phyloP scores from a whole-genome alignment of 2,888 invertebrate species.

The Sphinx pinastri region DNA sequence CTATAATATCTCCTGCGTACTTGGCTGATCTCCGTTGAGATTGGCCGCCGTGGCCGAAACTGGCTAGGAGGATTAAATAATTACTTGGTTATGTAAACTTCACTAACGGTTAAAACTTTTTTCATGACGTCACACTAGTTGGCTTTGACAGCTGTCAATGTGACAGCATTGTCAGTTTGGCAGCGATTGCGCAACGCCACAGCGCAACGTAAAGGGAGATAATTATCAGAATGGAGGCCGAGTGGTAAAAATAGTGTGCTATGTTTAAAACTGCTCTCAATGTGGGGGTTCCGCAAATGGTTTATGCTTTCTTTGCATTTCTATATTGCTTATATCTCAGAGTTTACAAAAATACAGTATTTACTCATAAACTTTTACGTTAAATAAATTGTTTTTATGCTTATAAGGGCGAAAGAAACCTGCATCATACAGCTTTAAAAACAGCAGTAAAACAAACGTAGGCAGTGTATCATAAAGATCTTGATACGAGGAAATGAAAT shows the following conservation, averaged over 20 bases:
- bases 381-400: neutral
- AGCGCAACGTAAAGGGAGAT: slow-evolving; percentile 64
- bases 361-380: too few species aligned
- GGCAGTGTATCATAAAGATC: slow-evolving; percentile 36
- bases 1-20: too few species aligned
- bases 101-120: slow-evolving; percentile 5
- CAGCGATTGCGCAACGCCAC: slow-evolving; percentile 64
- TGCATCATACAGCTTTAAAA: slow-evolving; percentile 16
- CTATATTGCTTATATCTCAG: neutral
- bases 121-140: slow-evolving; percentile 10
- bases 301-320: slow-evolving; percentile 13
- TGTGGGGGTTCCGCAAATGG: slow-evolving; percentile 24
- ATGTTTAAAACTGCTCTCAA: slow-evolving; percentile 24
- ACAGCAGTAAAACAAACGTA: slow-evolving; percentile 21
- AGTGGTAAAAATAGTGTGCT: slow-evolving; percentile 28
- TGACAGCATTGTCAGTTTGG: slow-evolving; percentile 57
- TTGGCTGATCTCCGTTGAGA: too few species aligned
- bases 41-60: too few species aligned
- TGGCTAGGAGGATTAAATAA: too few species aligned
- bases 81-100: slow-evolving; percentile 10
- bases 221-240: slow-evolving; percentile 47
- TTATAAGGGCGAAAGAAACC: neutral
- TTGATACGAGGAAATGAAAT: slow-evolving; percentile 38
- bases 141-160: slow-evolving; percentile 24
- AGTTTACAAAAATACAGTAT: neutral